Evolutionary conservation across 2,797 vertebrate species (phyloP).

Genomic region (Hoplostethus mediterraneus): DNA sequence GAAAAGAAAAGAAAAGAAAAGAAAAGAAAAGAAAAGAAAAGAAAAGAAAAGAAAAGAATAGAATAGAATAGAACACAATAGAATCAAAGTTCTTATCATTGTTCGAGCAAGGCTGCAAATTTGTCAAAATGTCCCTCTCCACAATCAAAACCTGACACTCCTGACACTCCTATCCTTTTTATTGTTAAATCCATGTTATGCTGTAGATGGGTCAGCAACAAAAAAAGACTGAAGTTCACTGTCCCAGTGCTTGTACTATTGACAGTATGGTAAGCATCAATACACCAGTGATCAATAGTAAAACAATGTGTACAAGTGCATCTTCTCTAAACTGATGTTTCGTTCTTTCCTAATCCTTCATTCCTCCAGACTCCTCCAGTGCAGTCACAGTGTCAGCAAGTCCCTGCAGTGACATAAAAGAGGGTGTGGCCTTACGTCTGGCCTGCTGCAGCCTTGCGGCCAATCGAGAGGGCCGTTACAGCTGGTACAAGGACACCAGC

Average conservation of each 20-base stretch:
- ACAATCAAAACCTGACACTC: too few relatives aligned
- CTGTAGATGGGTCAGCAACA: too few relatives aligned
- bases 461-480: slow-evolving; percentile 18
- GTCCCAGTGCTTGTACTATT: neutral
- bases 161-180: too few relatives aligned
- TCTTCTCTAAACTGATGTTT: neutral
- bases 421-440: slow-evolving; percentile 55
- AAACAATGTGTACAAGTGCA: neutral
- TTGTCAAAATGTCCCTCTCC: too few relatives aligned
- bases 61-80: too few relatives aligned
- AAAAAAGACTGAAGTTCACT: neutral
- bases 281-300: neutral
- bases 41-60: too few relatives aligned
- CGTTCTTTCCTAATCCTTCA: neutral
- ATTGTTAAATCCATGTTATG: too few relatives aligned
- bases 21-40: neutral
- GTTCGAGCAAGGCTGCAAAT: too few relatives aligned
- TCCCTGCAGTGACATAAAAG: slow-evolving; percentile 48
- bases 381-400: slow-evolving; percentile 36
- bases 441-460: slow-evolving; percentile 62
- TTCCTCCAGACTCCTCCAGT: slow-evolving; percentile 47
- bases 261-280: neutral
- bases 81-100: too few relatives aligned
- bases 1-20: neutral
- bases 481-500: slow-evolving; percentile 62